Base-by-base conservation (phyloP, 2,797 vertebrate species). In the Protosalanx chinensis region DNA sequence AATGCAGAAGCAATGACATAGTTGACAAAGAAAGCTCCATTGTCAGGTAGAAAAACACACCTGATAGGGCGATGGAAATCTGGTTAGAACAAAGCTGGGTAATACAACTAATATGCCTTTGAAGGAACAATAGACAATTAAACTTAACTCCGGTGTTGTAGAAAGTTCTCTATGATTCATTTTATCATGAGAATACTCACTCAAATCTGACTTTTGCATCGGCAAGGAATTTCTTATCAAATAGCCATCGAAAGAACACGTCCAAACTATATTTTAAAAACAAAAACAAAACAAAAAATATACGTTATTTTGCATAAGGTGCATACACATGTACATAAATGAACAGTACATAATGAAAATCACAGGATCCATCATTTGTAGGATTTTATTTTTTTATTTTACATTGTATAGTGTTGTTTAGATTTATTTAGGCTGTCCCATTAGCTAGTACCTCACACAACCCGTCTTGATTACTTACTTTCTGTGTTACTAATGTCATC, bases 21-120 rank as follows among this genome's bases (percentile, higher is more conserved):
- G 91, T 98, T 98, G 74, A 98, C 97, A 0, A 98, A 98, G 91
- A 98, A 98, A 7, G 97, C 96, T 35, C 97, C 96, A 0, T 98
- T 98, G 87, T 98, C 97, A 0, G 97, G 96, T 79, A 98, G 91
- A 85, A 98, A 98, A 80, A 98, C 97, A 7, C 97, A 98, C 89
- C 97, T 98, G 82, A 16, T 76, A 13, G 30, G 6, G 41, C 29
- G 18, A 18, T 0, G 37, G 6, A 13, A 7, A 49, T 6, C 3
- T 20, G 30, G 30, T 15, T n/a, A 68, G 23, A 7, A 13, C 4
- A 70, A 15, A 23, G 23, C 20, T 58, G 20, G 51, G 6, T 56
- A 1, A 56, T 56, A 56, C 3, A 56, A 56, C 18, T n/a, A 56
- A 56, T 56, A 56, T n/a, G 4, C 15, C 51, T 56, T 46, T 46